Conservation (phyloP, 2,888 invertebrate genomes). For the Cheiracanthium punctorium region DNA sequence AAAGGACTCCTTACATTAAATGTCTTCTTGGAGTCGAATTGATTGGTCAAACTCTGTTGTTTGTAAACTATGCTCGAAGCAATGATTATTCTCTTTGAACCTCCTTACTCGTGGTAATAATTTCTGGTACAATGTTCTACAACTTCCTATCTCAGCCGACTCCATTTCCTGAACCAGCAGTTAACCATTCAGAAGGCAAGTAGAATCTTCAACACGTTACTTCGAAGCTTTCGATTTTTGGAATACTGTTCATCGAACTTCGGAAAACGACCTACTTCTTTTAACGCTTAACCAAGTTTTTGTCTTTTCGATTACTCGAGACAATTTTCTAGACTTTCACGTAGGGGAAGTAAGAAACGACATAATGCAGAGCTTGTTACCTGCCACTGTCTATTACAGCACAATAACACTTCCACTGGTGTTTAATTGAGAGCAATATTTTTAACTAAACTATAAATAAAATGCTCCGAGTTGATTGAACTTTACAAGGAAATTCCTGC, state of each 20-base stretch:
- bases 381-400: conserved; percentile 44
- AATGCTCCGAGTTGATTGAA: conserved; percentile 32
- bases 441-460: conserved; percentile 51
- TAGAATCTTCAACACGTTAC: background rate
- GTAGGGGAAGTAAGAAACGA: background rate
- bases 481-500: conserved; percentile 32
- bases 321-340: conserved; percentile 5
- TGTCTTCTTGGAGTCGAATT: no score
- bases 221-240: conserved; percentile 15
- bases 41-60: no score
- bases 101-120: no score
- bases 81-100: no score
- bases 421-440: conserved; percentile 57
- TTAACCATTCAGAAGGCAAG: background rate
- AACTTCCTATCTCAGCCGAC: background rate
- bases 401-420: conserved; percentile 31
- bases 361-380: conserved; percentile 13
- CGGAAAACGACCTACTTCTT: conserved; percentile 21
- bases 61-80: no score
- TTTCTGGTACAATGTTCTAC: background rate
- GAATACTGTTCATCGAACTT: conserved; percentile 14
- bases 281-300: conserved; percentile 4
- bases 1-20: no score
- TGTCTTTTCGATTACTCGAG: background rate
- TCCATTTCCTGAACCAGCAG: background rate